Evolutionary conservation across 2,888 invertebrate genomes (phyloP).

Genomic region (Cheilosia grossa): DNA sequence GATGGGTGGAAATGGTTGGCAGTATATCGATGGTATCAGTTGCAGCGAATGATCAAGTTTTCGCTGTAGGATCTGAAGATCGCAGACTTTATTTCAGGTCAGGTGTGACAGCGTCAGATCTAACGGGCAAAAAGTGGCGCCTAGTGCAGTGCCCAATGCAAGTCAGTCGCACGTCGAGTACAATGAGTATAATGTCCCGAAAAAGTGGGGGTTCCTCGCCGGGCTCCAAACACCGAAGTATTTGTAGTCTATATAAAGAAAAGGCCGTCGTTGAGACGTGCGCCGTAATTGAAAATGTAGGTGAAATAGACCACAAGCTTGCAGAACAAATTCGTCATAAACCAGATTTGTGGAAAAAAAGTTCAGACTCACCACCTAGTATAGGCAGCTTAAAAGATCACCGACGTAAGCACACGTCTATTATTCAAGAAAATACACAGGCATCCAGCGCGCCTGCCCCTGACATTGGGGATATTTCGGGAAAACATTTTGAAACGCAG

Average conservation of each 20-base stretch:
- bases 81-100: slow-evolving; percentile 91
- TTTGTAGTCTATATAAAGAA: slow-evolving; percentile 85
- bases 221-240: slow-evolving; percentile 88
- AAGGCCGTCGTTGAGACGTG: slow-evolving; percentile 82
- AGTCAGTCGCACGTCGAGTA: slow-evolving; percentile 92
- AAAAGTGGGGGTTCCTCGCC: slow-evolving; percentile 83
- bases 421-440: slow-evolving; percentile 78
- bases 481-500: slow-evolving; percentile 89
- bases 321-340: slow-evolving; percentile 78
- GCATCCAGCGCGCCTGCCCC: slow-evolving; percentile 82
- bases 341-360: slow-evolving; percentile 81
- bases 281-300: slow-evolving; percentile 83
- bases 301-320: slow-evolving; percentile 87
- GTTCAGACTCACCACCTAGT: slow-evolving; percentile 81
- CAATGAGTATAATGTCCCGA: slow-evolving; percentile 87
- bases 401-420: slow-evolving; percentile 79
- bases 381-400: slow-evolving; percentile 82
- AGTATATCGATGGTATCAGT: slow-evolving; percentile 93
- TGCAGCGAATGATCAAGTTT: slow-evolving; percentile 94
- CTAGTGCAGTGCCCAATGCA: slow-evolving; percentile 91
- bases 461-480: slow-evolving; percentile 85
- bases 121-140: slow-evolving; percentile 95
- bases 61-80: slow-evolving; percentile 93
- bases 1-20: slow-evolving; percentile 96
- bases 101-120: slow-evolving; percentile 89